Conservation (phyloP, 2,888 invertebrate genomes). For the Caprella mutica region DNA sequence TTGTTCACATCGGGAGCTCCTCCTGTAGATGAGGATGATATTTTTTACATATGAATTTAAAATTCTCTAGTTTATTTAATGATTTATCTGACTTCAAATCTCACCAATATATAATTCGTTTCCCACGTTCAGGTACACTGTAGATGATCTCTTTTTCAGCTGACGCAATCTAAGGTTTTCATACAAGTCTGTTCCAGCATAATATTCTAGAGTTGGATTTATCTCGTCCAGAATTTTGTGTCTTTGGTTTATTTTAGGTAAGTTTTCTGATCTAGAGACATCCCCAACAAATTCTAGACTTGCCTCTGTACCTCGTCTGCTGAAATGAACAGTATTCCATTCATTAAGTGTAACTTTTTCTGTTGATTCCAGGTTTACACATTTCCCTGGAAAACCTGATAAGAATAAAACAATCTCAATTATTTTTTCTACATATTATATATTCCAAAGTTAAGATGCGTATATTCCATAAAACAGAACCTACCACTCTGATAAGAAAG, state of each 20-base stretch:
- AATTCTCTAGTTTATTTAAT: background rate
- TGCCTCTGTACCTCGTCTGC: constrained; percentile 18
- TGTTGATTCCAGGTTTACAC: background rate
- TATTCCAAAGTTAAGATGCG: too few species aligned
- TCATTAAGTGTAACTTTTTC: constrained; percentile 10
- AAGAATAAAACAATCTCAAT: background rate
- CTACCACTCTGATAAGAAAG: too few species aligned
- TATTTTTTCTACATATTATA: too few species aligned
- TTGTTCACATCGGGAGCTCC: constrained; percentile 16
- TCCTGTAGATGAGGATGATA: constrained; percentile 11
- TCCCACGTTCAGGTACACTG: constrained; percentile 17
- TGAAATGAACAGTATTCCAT: constrained; percentile 22
- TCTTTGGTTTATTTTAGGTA: too few species aligned
- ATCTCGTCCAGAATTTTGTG: too few species aligned
- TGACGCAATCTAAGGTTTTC: too few species aligned
- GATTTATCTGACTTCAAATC: too few species aligned
- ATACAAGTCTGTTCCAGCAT: too few species aligned
- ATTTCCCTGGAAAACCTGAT: background rate
- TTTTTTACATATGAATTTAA: background rate
- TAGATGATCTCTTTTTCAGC: too few species aligned
- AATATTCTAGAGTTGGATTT: too few species aligned
- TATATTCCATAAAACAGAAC: too few species aligned
- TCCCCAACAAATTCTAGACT: constrained; percentile 15
- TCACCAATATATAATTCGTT: constrained; percentile 23
- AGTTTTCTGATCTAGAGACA: background rate